Evolutionary conservation across 2,888 invertebrate genomes (phyloP).

Genomic region (Hanleya hanleyi): DNA sequence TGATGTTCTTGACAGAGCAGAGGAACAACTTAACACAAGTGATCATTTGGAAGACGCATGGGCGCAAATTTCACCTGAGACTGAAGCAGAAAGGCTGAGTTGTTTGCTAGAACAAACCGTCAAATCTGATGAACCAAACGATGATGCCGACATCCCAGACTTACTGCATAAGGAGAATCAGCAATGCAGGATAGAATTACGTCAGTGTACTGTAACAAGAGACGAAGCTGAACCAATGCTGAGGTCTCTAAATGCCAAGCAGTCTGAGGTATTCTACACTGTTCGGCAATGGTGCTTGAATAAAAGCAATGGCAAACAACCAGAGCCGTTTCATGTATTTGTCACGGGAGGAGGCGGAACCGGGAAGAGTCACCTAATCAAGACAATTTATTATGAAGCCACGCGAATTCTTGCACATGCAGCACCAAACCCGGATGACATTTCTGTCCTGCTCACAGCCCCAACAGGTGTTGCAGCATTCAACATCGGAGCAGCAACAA

Average conservation of each 20-base stretch:
- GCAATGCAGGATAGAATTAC: neutral
- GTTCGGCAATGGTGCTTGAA: conserved; percentile 21
- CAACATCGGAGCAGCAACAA: conserved; percentile 15
- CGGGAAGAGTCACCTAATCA: conserved; percentile 15
- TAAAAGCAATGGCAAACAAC: neutral
- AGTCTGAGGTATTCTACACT: conserved; percentile 12
- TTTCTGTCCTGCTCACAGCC: conserved; percentile 12
- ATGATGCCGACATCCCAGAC: neutral
- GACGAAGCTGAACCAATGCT: neutral
- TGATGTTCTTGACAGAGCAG: neutral
- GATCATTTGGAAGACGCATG: neutral
- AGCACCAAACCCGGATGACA: conserved; percentile 8
- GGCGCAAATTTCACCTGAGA: neutral
- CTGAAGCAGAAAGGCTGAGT: neutral
- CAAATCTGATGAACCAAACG: neutral
- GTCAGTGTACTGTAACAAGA: neutral
- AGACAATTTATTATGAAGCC: conserved; percentile 23
- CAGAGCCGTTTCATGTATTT: conserved; percentile 23
- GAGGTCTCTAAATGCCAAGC: conserved; percentile 11
- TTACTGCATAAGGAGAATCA: neutral
- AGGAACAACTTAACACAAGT: neutral
- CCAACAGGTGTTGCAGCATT: too few species aligned
- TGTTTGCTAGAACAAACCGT: neutral
- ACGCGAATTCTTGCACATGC: conserved; percentile 11
- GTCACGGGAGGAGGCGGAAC: conserved; percentile 17